Base-by-base conservation (phyloP, 2,888 invertebrate genomes). In the Ochropleura plecta region DNA sequence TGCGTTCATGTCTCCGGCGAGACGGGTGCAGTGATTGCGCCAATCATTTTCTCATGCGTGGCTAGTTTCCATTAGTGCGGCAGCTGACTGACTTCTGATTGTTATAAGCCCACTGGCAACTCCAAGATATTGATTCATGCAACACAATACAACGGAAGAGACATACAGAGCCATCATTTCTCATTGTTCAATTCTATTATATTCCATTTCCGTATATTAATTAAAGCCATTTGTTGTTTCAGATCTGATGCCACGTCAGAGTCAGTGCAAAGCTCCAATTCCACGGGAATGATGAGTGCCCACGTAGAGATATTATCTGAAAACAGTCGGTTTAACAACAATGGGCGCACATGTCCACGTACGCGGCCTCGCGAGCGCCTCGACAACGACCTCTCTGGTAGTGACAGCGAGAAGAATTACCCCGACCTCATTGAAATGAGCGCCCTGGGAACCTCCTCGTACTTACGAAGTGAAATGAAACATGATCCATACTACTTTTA, bases 401-500 rank as follows among this genome's bases (percentile, higher is more conserved):
- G 95, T 85, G 97, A 96, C 88, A 96, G 96, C 84, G 96, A 97
- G 86, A 95, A 96, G 89, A 97, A 97, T 91, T 97, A 96, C 88
- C 97, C 97, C 0, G 97, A 97, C 86, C 94, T 97, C 64, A 95
- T 96, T 89, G 97, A 97, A 92, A 96, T 96, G 94, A 96, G 95
- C 83, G 94, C 95, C 66, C 88, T 95, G 76, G 94, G 95, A 76
- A 91, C 94, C 70, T 93, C 94, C 14, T 94, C 94, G 62, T 95
- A 95, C 83, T 88, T 95, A 79, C 92, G 94, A 68, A 93, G 92
- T 76, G 96, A 95, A 86, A 91, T 92, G 81, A 95, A 94, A 90
- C 94, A 94, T 60, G 95, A 96, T 73, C 94, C 94, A 7, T 96
- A 96, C 83, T 95, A 96, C 87, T 97, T 98, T 89, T 98, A 97